Base-by-base conservation (phyloP, 2,113 vertebrate genomes). In the Amphilophus citrinellus region DNA sequence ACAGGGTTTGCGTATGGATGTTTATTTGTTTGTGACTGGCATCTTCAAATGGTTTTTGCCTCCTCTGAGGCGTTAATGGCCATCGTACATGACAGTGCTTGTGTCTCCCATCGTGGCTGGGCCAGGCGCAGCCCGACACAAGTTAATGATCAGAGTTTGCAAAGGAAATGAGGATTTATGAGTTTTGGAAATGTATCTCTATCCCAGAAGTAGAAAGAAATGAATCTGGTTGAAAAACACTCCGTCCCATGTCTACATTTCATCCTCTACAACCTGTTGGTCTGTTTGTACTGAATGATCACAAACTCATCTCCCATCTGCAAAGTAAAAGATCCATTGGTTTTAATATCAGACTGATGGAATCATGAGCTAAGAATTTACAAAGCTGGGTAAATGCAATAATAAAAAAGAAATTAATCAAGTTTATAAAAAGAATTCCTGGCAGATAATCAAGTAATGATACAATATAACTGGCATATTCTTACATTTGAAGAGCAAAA, bases 81-180 rank as follows among this genome's bases (percentile, higher is more conserved):
- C 53, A 10, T 93, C 91, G 75, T 96, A 90, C 91, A 95, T 96
- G 94, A 95, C 60, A 57, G 82, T 80, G 88, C 85, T 78, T 63
- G 87, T 32, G 73, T 84, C 79, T 91, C 82, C 83, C 59, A 20
- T 77, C 20, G 86, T 13, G 76, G 77, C 81, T 24, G 81, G 75
- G 85, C 93, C 66, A 88, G 89, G 87, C 61, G 14, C 66, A 82
- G 84, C 81, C 80, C 14, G 17, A 75, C 88, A 71, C 61, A 39
- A 89, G 88, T 89, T 95, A 94, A 95, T 93, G 94, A 95, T 90
- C 89, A 89, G 77, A 82, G 87, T 94, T 92, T 92, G 87, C 87
- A 78, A 80, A 88, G 82, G 88, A 92, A 94, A 95, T 91, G 81
- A 94, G 94, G 95, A 96, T 82, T 76, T 82, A 94, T 65, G 88